Base-by-base conservation (phyloP, 1,140 invertebrate species). In the Littorina saxatilis region DNA sequence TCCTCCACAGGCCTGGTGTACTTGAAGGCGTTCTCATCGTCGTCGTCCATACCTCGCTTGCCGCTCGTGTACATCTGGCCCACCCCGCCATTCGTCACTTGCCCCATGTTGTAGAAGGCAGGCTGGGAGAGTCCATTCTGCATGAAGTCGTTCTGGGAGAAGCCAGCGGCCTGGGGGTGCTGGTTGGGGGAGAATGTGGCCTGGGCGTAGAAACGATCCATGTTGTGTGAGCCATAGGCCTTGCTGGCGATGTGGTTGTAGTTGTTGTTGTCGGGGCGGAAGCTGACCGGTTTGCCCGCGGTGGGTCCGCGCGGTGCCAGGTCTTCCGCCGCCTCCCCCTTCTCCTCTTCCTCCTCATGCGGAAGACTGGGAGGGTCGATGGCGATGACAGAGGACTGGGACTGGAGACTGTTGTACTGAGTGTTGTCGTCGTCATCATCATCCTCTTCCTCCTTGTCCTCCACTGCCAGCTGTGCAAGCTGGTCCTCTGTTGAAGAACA, bases 1-100 rank as follows among this genome's bases (percentile, higher is more conserved):
- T 78, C 58, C 39, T 50, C 29, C 32, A 73, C 66, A n/a, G 79
- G 79, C 15, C 70, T 47, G 15, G 79, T 80, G 39, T 80, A 80
- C 47, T 80, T 80, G 23, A 58, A 80, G 9, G 79, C 68, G 20
- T 39, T 72, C 13, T 72, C 50, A 27, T 70, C 79, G 43, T 70
- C 68, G 15, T 80, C 79, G 47, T 80, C 79, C 27, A 55, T 27
- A 2, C 47, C 50, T 7, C 79, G 68, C 68, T 80, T 80, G 9
- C 70, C 63, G n/a, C 68, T 37, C 1, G 15, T 43, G 47, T 55
- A n/a, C 40, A 76, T 9, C 29, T 55, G 74, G 0, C 2, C 20
- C n/a, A n/a, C n/a, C n/a, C n/a, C n/a, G n/a, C n/a, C n/a, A n/a
- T n/a, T n/a, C n/a, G n/a, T n/a, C n/a, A n/a, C n/a, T n/a, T n/a